Evolutionary conservation across 2,113 vertebrate species (phyloP).

Genomic region (Centropus unirufus): DNA sequence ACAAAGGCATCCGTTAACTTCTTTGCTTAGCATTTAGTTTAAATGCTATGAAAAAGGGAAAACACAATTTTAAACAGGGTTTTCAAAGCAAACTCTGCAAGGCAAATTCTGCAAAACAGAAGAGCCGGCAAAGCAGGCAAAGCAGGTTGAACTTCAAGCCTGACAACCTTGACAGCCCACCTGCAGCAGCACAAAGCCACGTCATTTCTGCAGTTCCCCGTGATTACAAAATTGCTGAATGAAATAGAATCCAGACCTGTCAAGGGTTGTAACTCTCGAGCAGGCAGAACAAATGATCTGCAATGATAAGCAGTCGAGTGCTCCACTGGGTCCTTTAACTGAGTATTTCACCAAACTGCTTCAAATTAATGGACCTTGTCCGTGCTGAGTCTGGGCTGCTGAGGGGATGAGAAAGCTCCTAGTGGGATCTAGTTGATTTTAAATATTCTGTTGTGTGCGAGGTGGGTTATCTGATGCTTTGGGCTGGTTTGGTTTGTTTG

Average conservation of each 20-base stretch:
- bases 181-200: background rate
- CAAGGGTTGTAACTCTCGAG: background rate
- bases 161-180: constrained; percentile 1
- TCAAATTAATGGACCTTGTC: background rate
- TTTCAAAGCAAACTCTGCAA: background rate
- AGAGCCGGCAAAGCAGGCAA: background rate
- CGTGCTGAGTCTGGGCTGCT: background rate
- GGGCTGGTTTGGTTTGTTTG: background rate
- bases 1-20: background rate
- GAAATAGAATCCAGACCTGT: background rate
- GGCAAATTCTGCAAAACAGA: background rate
- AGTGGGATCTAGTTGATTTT: background rate
- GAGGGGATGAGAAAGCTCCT: background rate
- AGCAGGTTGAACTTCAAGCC: background rate
- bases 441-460: background rate
- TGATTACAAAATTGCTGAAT: constrained; percentile 7
- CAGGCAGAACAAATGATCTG: background rate
- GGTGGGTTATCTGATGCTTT: background rate
- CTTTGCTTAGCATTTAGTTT: background rate
- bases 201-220: background rate
- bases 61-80: background rate
- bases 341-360: background rate
- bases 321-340: background rate
- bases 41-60: background rate
- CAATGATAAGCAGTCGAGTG: background rate